Conservation (phyloP, 2,888 invertebrate species). For the Dromius quadrimaculatus region DNA sequence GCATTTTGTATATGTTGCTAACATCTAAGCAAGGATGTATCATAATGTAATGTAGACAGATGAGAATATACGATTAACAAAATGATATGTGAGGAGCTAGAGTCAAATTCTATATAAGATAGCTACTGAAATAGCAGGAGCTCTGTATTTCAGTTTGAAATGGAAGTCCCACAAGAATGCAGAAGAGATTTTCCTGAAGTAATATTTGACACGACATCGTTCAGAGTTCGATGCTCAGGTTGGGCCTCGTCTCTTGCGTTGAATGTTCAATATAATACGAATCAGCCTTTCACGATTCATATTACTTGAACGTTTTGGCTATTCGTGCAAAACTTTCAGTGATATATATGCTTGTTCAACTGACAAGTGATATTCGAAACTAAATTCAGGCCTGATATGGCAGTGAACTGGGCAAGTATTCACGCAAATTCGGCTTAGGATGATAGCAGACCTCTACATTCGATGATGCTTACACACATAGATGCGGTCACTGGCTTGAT, state of each 20-base stretch:
- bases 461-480: too few relatives aligned
- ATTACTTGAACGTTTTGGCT: conserved; percentile 38
- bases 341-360: conserved; percentile 45
- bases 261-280: conserved; percentile 37
- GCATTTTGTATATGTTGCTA: too few relatives aligned
- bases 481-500: too few relatives aligned
- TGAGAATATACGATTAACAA: not conserved
- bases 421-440: conserved; percentile 12
- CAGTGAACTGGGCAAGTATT: conserved; percentile 23
- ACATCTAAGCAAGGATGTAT: not conserved
- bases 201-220: conserved; percentile 37
- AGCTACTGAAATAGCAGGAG: too few relatives aligned
- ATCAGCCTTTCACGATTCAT: conserved; percentile 36
- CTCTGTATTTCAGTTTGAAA: conserved; percentile 13
- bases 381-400: conserved; percentile 7
- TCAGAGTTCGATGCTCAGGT: conserved; percentile 5
- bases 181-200: conserved; percentile 25
- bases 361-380: conserved; percentile 45
- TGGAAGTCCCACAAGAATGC: conserved; percentile 30
- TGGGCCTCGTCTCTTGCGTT: conserved; percentile 10
- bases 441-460: not conserved
- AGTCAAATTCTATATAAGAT: too few relatives aligned
- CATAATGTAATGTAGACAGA: not conserved
- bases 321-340: conserved; percentile 42
- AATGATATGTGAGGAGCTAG: too few relatives aligned